Base-by-base conservation (phyloP, 1,140 invertebrate species). In the Papilio polytes region DNA sequence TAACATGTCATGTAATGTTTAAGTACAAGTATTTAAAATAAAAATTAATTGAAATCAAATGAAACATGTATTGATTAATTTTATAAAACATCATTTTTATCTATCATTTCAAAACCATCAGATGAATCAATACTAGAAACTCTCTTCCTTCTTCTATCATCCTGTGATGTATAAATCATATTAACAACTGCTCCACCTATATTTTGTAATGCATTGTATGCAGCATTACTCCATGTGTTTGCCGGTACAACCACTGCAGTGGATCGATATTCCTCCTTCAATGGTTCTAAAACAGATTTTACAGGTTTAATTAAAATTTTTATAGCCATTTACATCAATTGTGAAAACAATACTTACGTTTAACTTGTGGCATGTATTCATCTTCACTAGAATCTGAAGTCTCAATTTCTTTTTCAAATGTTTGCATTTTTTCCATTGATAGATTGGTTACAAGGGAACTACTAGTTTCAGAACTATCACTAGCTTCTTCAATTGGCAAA, bases 81-180 rank as follows among this genome's bases (percentile, higher is more conserved):
- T 82, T 83, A 82, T 73, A 85, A 81, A 66, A 92, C 74, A 82
- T 94, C 93, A 87, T 88, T 90, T 90, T 93, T 91, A 85, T 95
- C 92, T 83, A 95, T 89, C 81, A 95, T 94, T 91, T 94, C 94
- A 90, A 95, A 95, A 44, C 94, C 92, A 90, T 95, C 94, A 76
- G 94, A 92, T 78, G 91, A 94, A 82, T 93, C 92, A 79, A 86
- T 83, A 88, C 94, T 94, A 51, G 88, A 88, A 44, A 93, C 72
- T 80, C 90, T 81, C 81, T 89, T 90, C 78, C 90, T 90, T 87
- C 88, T 92, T 51, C 85, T 89, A 13, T 83, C 82, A 72, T 87
- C 86, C 73, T 84, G 79, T 72, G 88, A 78, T 80, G 84, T 84
- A 78, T 91, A 90, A n/a, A 94, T 86, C 82, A 95, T 91, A 83